phyloP scores from a whole-genome alignment of 2,888 invertebrate genomes.

The Watsonalla cultraria region DNA sequence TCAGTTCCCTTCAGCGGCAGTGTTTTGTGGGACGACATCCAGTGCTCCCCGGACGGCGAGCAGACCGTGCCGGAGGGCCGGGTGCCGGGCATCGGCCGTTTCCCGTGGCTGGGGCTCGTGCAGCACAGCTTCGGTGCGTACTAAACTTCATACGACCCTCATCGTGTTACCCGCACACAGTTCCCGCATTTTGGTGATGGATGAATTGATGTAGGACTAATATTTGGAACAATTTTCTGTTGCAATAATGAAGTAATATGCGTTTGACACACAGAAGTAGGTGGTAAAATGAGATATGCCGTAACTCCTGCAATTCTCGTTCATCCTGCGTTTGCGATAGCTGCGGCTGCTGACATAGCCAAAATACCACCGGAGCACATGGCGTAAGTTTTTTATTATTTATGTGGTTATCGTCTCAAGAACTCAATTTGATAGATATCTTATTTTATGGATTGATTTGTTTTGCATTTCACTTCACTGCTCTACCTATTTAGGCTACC shows the following conservation, averaged over 20 bases:
- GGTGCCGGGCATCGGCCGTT: slow-evolving; percentile 35
- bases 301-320: slow-evolving; percentile 44
- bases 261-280: slow-evolving; percentile 28
- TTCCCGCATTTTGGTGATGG: too few relatives aligned
- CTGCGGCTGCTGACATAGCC: slow-evolving; percentile 51
- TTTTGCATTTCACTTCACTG: too few relatives aligned
- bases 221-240: too few relatives aligned
- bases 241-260: neutral
- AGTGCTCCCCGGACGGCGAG: slow-evolving; percentile 34
- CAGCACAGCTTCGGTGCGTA: slow-evolving; percentile 51
- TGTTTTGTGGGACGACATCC: slow-evolving; percentile 29
- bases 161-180: too few relatives aligned
- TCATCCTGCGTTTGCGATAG: slow-evolving; percentile 44
- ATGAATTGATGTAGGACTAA: too few relatives aligned
- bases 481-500: too few relatives aligned
- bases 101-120: slow-evolving; percentile 56
- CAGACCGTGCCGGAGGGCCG: slow-evolving; percentile 34
- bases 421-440: too few relatives aligned
- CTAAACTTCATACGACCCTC: neutral
- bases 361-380: slow-evolving; percentile 30
- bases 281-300: slow-evolving; percentile 31
- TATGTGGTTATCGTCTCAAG: neutral
- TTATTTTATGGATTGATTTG: too few relatives aligned
- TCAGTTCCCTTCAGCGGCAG: slow-evolving; percentile 12
- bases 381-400: slow-evolving; percentile 19